These are phyloP conservation scores for Tetragonula carbonaria DNA, from an alignment of 2,888 invertebrate species.

Conservation along the genomic window DNA sequence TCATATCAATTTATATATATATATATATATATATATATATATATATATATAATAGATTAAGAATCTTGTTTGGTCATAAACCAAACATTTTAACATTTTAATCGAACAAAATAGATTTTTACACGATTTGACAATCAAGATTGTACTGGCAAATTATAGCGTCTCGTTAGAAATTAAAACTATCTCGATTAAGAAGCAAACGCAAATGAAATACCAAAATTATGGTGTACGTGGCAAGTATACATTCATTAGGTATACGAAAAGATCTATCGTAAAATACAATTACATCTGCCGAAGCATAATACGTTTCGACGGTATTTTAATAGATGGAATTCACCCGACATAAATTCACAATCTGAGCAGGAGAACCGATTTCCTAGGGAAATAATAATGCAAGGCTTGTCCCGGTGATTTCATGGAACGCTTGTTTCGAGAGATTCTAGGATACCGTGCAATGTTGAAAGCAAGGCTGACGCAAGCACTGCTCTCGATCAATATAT, in stretches of 20 bases:
- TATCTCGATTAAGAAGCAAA: constrained; percentile 12
- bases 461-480: constrained; percentile 51
- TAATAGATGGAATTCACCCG: background rate
- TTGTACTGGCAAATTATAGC: background rate
- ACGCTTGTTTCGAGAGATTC: constrained; percentile 45
- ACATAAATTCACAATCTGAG: constrained; percentile 11
- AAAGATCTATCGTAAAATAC: constrained; percentile 9
- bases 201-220: constrained; percentile 23
- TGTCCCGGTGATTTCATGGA: constrained; percentile 29
- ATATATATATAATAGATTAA: no score
- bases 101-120: background rate
- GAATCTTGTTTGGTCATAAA: background rate
- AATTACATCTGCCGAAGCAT: background rate
- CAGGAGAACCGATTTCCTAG: constrained; percentile 9
- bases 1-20: background rate
- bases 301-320: background rate
- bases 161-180: background rate
- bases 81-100: background rate
- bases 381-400: constrained; percentile 19
- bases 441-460: constrained; percentile 34
- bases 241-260: constrained; percentile 5
- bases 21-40: no score
- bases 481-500: constrained; percentile 53
- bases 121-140: background rate
- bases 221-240: constrained; percentile 21